Evolutionary conservation across 2,888 invertebrate genomes (phyloP).

Genomic region (Hirtodrosophila confusa): DNA sequence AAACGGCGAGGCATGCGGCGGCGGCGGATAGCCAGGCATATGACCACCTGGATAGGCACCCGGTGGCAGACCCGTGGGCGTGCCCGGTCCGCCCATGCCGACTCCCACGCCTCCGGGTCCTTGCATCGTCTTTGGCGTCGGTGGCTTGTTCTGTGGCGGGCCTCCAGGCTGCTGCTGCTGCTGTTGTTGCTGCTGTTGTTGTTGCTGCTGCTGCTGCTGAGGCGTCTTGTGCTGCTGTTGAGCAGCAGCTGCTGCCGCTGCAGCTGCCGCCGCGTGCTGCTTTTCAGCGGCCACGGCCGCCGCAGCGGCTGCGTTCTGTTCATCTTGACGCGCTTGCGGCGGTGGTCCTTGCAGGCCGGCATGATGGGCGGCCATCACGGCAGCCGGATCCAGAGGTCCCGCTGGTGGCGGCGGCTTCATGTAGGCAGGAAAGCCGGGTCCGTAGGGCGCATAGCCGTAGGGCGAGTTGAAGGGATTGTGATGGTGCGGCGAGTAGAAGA

Average conservation of each 20-base stretch:
- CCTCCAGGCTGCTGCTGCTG: constrained; percentile 63
- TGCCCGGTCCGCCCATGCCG: constrained; percentile 72
- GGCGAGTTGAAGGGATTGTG: constrained; percentile 86
- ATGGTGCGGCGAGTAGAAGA: constrained; percentile 90
- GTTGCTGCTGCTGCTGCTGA: constrained; percentile 70
- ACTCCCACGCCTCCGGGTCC: constrained; percentile 75
- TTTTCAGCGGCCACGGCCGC: constrained; percentile 70
- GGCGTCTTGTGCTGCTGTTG: constrained; percentile 35
- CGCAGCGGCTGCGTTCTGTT: constrained; percentile 81
- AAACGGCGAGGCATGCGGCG: constrained; percentile 87
- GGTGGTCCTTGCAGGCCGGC: constrained; percentile 84
- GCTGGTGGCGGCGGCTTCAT: constrained; percentile 84
- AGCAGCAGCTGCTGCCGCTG: constrained; percentile 73
- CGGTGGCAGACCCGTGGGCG: constrained; percentile 81
- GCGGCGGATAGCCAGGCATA: constrained; percentile 82
- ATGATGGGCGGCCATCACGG: constrained; percentile 83
- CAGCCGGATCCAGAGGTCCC: constrained; percentile 82
- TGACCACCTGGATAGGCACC: constrained; percentile 82
- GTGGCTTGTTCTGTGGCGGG: constrained; percentile 82
- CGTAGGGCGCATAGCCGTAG: constrained; percentile 86
- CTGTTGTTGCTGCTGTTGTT: constrained; percentile 43
- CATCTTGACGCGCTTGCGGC: constrained; percentile 85
- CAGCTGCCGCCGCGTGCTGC: constrained; percentile 57
- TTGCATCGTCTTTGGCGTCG: constrained; percentile 84
- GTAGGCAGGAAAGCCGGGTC: constrained; percentile 84